Evolutionary conservation across 2,113 vertebrate genomes (phyloP), one percentile per base, ranked within the genome.

Genomic region (Xiphophorus hellerii): DNA sequence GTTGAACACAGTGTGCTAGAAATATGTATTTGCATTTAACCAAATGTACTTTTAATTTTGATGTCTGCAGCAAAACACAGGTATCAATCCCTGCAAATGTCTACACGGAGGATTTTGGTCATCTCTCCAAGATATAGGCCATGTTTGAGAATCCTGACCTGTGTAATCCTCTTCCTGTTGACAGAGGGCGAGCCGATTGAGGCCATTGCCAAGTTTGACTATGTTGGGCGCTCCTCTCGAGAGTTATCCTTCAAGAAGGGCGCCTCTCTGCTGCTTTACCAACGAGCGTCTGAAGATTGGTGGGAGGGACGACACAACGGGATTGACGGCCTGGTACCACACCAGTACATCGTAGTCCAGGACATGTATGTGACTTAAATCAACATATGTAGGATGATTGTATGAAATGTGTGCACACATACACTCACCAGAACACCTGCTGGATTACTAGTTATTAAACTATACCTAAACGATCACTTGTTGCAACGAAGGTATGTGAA

Each of bases 231-330:
- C 77, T 98, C 98, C 1, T 97, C 97, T 25, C 94, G 98, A 79
- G 98, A 99, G 67, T 88, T 99, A 81, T 98, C 97, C 87, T 99
- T 99, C 94, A 99, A 98, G 94, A 99, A 99, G 92, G 98, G 98
- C 3, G 97, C 98, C 28, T 99, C 98, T 15, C 92, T 99, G 80
- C 95, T 99, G 84, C 95, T 99, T 64, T 98, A 99, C 66, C 98
- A 98, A 86, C 96, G 98, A 3, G 98, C 98, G 0, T 99, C 98
- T 0, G 97, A 98, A 65, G 98, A 99, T 93, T 99, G 98, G 98
- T 99, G 98, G 98, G 98, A 99, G 94, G 98, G 98, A 48, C 93
- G 98, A 28, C 98, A 99, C 94, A 99, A 99, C 0, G 98, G 98
- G 30, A 93, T 99, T 1, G 98, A 99, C 2, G 98, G 98, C 62